These are phyloP conservation scores for Galerucella calmariensis DNA, from an alignment of 2,888 invertebrate species.

Conservation along the genomic window DNA sequence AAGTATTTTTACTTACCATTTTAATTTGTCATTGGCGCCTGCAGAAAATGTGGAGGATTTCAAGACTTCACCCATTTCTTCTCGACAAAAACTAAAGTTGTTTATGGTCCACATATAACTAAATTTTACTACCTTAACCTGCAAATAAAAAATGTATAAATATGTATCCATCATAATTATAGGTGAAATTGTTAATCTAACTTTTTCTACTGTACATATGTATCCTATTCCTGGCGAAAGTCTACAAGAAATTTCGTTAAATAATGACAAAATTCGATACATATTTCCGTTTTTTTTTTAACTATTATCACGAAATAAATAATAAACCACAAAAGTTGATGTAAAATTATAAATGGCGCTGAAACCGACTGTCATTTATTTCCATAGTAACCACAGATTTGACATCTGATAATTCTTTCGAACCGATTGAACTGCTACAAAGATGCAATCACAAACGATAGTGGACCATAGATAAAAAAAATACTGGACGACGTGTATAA, in stretches of 20 bases:
- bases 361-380: slow-evolving; percentile 15
- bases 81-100: slow-evolving; percentile 99
- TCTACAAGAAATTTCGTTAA: slow-evolving; percentile 22
- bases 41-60: slow-evolving; percentile 99
- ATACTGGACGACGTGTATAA: no score
- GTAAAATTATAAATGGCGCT: slow-evolving; percentile 20
- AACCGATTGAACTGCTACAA: no score
- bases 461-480: no score
- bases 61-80: slow-evolving; percentile 99
- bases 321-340: slow-evolving; percentile 4
- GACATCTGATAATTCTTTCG: background rate
- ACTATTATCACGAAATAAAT: background rate
- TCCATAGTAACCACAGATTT: slow-evolving; percentile 10
- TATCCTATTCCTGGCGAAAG: slow-evolving; percentile 28
- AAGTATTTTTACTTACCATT: slow-evolving; percentile 77
- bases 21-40: slow-evolving; percentile 99
- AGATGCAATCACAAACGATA: no score
- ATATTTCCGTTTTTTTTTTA: slow-evolving; percentile 11
- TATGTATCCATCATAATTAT: background rate
- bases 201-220: slow-evolving; percentile 33
- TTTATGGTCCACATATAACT: slow-evolving; percentile 99
- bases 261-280: slow-evolving; percentile 21
- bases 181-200: slow-evolving; percentile 19
- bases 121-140: slow-evolving; percentile 99
- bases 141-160: slow-evolving; percentile 57